Base-by-base conservation (phyloP, 2,113 vertebrate genomes). In the Lampris incognitus region DNA sequence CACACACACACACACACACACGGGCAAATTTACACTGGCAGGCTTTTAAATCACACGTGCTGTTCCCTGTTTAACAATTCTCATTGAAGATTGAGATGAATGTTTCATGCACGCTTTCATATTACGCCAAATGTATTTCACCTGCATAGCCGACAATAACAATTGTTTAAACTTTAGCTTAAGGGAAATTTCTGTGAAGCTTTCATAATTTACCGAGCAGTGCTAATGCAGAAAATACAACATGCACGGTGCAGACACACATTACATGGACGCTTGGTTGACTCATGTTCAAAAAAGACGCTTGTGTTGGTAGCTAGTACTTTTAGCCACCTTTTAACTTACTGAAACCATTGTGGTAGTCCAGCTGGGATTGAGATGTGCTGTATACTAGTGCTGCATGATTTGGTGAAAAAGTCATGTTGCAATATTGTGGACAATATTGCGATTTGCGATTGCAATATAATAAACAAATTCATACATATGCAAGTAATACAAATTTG, bases 171-270 rank as follows among this genome's bases (percentile, higher is more conserved):
- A 40, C 66, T 62, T 72, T 79, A 46, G 72, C 49, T 65, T 48
- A 60, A 63, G 52, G 49, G 52, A 86, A 88, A 88, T 83, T 67
- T 63, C 66, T 64, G 64, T 71, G 72, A 81, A 74, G 58, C 72
- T 76, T 87, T 57, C 90, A 76, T 91, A 77, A 92, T 90, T 90
- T 68, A 88, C 55, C 37, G 9, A 55, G 49, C 5, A 6, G 67
- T 56, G 64, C 78, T 79, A 62, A 40, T 66, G 58, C 38, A 73
- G 61, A 79, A 69, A 80, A 46, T 36, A 3, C 13, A 65, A 24
- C 44, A 42, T 63, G 40, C 49, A 58, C 57, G n/a, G 51, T 64
- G 38, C 44, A 64, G 64, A 4, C 13, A 50, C 5, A 81, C 61
- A 60, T 9, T 41, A 8, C 41, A n/a, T 54, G 57, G 38, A 9